Percentiles rank a stretch among this genome's conserved stretches.
These are phyloP conservation scores for Sinocyclocheilus maitianheensis DNA, from an alignment of 2,113 vertebrate genomes.

Conservation along the genomic window DNA sequence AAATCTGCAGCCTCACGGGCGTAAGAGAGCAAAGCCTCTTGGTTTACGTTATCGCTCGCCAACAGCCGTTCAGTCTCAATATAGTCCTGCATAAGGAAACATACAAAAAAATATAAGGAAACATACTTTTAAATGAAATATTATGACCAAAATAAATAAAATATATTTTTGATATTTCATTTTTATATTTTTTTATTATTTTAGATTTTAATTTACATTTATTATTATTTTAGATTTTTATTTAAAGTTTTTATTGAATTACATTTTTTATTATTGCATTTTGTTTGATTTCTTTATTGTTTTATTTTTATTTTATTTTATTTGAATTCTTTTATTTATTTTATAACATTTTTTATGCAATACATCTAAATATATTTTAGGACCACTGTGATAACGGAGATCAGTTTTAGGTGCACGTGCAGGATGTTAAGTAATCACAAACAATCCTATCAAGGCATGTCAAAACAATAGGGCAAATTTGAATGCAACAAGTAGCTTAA, in stretches of 20 bases:
- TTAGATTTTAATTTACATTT: no score
- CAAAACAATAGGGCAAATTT: slow-evolving; percentile 17
- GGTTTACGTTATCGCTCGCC: slow-evolving; percentile 85
- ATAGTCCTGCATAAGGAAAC: slow-evolving; percentile 78
- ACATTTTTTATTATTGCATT: not conserved
- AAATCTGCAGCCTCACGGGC: slow-evolving; percentile 96
- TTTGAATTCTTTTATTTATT: not conserved
- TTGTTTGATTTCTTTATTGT: no score
- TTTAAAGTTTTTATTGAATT: not conserved
- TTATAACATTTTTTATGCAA: not conserved
- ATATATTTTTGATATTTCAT: not conserved
- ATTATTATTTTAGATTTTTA: no score
- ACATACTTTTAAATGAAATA: not conserved
- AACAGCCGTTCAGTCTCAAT: slow-evolving; percentile 89
- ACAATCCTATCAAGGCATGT: not conserved
- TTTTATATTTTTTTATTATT: not conserved
- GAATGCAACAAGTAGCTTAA: not conserved
- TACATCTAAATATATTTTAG: not conserved
- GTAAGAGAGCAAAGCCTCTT: slow-evolving; percentile 87
- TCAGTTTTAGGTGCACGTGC: not conserved
- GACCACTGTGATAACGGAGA: not conserved
- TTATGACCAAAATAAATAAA: not conserved
- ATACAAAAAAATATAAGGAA: not conserved
- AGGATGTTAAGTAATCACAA: not conserved
- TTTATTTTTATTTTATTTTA: not conserved